phyloP scores from a whole-genome alignment of 2,797 vertebrate species.

The Enteromius argenteus region DNA sequence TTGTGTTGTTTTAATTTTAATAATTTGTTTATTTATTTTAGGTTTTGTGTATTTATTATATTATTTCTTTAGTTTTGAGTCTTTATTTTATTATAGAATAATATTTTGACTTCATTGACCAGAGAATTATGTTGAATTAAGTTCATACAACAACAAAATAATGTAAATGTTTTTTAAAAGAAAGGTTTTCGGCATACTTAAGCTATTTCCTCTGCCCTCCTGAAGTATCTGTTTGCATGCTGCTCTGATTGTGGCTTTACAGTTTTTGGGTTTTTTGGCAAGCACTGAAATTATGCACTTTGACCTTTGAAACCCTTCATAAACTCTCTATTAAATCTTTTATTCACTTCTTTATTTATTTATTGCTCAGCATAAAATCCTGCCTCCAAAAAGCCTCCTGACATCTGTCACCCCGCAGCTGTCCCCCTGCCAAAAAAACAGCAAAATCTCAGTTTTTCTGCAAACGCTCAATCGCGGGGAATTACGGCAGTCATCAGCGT shows the following conservation, averaged over 20 bases:
- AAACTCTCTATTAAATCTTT: conserved; percentile 73
- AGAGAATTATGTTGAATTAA: not conserved
- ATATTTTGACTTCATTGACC: not conserved
- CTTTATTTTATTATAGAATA: not conserved
- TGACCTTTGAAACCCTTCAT: conserved; percentile 75
- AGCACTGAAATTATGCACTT: conserved; percentile 68
- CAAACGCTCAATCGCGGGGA: conserved; percentile 21
- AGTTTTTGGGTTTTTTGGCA: conserved; percentile 68
- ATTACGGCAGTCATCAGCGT: conserved; percentile 44
- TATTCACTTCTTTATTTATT: conserved; percentile 47
- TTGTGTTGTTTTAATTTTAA: not conserved
- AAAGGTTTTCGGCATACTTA: not conserved
- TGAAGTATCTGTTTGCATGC: not conserved
- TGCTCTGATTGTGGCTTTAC: not conserved
- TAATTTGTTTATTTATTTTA: not conserved
- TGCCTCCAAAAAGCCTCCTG: conserved; percentile 76
- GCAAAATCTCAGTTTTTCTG: conserved; percentile 64
- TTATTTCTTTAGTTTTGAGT: not conserved
- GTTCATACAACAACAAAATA: not conserved
- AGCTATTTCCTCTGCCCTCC: not conserved
- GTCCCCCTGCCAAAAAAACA: conserved; percentile 73
- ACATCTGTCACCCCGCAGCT: conserved; percentile 78
- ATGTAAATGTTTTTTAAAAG: not conserved
- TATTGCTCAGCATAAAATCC: conserved; percentile 68
- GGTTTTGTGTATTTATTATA: not conserved